A percentile compares a stretch with the other conserved stretches of the same genome.
Evolutionary conservation across 2,797 vertebrate species (phyloP).

Genomic region (Eremophila alpestris): DNA sequence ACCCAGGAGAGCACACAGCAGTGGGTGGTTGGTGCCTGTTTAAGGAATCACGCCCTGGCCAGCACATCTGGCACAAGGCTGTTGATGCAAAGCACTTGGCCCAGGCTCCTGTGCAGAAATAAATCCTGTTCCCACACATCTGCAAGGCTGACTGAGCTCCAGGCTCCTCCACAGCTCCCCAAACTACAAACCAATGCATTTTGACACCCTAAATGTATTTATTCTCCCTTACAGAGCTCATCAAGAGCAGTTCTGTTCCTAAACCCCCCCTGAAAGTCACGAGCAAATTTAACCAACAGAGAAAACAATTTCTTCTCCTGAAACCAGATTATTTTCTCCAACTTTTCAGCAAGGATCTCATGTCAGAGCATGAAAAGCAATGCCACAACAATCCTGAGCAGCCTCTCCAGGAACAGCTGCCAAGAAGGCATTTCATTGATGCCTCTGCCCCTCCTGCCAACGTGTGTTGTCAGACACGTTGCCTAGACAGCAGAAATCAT

Average conservation of each 20-base stretch:
- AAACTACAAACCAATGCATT: background rate
- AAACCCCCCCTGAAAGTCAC: background rate
- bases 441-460: background rate
- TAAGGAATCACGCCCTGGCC: background rate
- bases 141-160: background rate
- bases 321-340: background rate
- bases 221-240: background rate
- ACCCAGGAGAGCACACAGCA: background rate
- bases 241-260: background rate
- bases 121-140: background rate
- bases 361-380: background rate
- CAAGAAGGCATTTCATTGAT: background rate
- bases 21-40: background rate
- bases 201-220: background rate
- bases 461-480: background rate
- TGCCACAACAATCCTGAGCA: background rate
- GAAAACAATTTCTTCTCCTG: background rate
- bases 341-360: background rate
- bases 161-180: background rate
- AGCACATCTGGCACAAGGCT: background rate
- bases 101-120: background rate
- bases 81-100: background rate
- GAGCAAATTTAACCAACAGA: background rate
- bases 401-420: background rate
- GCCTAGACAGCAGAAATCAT: background rate